Base-by-base conservation (phyloP, 2,797 vertebrate species). In the Stomatorhinus walkeri region DNA sequence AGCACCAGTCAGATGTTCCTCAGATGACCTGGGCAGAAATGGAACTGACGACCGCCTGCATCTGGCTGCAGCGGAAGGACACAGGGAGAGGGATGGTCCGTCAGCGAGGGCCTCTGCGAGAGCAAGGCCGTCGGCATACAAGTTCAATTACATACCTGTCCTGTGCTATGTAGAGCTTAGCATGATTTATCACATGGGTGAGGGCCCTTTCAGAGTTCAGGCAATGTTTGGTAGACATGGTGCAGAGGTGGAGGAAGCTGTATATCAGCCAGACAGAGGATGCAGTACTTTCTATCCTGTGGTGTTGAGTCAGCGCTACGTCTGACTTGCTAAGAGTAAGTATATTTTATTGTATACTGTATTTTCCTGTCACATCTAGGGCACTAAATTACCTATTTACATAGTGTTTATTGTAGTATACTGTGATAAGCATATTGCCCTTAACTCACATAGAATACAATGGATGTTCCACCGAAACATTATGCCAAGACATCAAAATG, bases 391-490 rank as follows among this genome's bases (percentile, higher is more conserved):
- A 46, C 40, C 36, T 40, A 46, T 81, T 81, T 81, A 43, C 28
- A 16, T 40, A 7, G 46, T 43, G 40, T 79, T 43, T 79, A 79
- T 43, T 79, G 72, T n/a, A 79, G 36, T 46, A 46, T n/a, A n/a
- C 76, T 81, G 2, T 46, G 76, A 8, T 81, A 81, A 46, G 22
- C 76, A 81, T 81, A 81, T 81, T 43, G 76, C 76, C 76, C 76
- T 46, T 19, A 81, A n/a, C 76, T 46, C 36, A n/a, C 36, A 46
- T n/a, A 81, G 40, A 81, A 81, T 81, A 81, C 76, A 81, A n/a
- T 81, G 6, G 76, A 81, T 81, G 76, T 81, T 81, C 81, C 43
- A 86, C 49, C 22, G 36, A 86, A 86, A 86, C 49, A 85, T 85
- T 85, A 51, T 40, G 51, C 51, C 48, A 86, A 52, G 51, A 56